These are phyloP conservation scores for Tanypteryx hageni DNA, from an alignment of 2,888 invertebrate species.

Conservation along the genomic window DNA sequence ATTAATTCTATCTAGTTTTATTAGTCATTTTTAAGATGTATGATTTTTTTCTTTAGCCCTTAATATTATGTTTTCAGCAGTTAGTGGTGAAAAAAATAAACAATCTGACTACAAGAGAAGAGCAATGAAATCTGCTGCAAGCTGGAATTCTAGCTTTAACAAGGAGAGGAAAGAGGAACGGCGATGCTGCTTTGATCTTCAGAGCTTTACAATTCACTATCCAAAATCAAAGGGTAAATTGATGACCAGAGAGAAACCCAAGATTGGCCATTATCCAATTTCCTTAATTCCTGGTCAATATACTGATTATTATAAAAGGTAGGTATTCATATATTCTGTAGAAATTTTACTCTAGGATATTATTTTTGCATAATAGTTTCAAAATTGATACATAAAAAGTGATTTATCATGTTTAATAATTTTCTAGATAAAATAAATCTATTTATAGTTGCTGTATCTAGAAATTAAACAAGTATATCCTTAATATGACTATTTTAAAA, in stretches of 20 bases:
- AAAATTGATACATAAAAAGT: too few species aligned
- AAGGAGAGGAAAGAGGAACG: conserved; percentile 84
- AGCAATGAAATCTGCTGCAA: conserved; percentile 90
- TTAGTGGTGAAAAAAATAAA: conserved; percentile 68
- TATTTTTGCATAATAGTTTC: not conserved
- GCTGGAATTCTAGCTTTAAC: conserved; percentile 93
- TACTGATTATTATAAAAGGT: conserved; percentile 89
- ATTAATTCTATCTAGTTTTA: not conserved
- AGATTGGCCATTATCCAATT: conserved; percentile 89
- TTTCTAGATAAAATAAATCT: too few species aligned
- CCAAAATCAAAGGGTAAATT: conserved; percentile 76
- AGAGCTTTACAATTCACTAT: conserved; percentile 91
- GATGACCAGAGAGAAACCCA: conserved; percentile 75
- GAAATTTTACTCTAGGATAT: not conserved
- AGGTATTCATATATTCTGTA: conserved; percentile 68
- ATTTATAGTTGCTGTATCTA: too few species aligned
- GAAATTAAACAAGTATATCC: too few species aligned
- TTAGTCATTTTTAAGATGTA: not conserved
- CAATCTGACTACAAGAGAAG: conserved; percentile 84
- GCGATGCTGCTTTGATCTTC: conserved; percentile 92
- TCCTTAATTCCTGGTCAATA: conserved; percentile 98
- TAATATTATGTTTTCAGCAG: conserved; percentile 66
- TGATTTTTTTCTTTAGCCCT: not conserved
- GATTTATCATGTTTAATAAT: too few species aligned
- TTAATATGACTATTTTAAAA: too few species aligned